Conservation (phyloP, 2,888 invertebrate species). For the Ormyrus nitidulus region DNA sequence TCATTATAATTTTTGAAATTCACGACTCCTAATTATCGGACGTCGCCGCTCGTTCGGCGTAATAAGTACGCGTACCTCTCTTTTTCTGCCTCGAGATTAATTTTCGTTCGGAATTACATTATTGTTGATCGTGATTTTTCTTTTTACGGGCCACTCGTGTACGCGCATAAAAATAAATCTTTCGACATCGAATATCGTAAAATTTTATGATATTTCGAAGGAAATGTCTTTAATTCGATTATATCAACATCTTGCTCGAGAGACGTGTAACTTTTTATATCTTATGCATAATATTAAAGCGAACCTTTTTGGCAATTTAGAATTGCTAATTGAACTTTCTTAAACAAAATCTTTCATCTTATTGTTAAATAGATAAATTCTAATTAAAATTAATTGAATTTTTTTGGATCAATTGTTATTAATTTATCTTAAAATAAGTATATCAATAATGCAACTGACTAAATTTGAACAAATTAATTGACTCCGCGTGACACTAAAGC, state of each 20-base stretch:
- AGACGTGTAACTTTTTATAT: too few species aligned
- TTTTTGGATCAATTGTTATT: too few species aligned
- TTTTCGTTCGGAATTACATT: constrained; percentile 17
- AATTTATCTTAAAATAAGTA: too few species aligned
- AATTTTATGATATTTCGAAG: constrained; percentile 18
- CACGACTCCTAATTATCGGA: constrained; percentile 35
- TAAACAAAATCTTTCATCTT: too few species aligned
- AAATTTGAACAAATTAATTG: too few species aligned
- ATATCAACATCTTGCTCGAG: background rate
- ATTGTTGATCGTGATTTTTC: constrained; percentile 1
- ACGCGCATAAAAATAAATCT: background rate
- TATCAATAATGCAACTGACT: too few species aligned
- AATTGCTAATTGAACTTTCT: too few species aligned
- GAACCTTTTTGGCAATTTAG: too few species aligned
- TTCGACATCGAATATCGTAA: constrained; percentile 5
- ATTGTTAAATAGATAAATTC: too few species aligned
- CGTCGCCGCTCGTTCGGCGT: background rate
- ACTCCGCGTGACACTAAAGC: too few species aligned
- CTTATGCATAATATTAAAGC: too few species aligned
- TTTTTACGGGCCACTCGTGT: background rate
- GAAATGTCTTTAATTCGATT: constrained; percentile 25
- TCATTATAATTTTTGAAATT: constrained; percentile 52
- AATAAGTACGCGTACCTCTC: background rate
- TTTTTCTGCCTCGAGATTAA: constrained; percentile 10
- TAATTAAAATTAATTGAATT: too few species aligned